Base-by-base conservation (phyloP, 2,113 vertebrate species). In the Crypturellus undulatus region DNA sequence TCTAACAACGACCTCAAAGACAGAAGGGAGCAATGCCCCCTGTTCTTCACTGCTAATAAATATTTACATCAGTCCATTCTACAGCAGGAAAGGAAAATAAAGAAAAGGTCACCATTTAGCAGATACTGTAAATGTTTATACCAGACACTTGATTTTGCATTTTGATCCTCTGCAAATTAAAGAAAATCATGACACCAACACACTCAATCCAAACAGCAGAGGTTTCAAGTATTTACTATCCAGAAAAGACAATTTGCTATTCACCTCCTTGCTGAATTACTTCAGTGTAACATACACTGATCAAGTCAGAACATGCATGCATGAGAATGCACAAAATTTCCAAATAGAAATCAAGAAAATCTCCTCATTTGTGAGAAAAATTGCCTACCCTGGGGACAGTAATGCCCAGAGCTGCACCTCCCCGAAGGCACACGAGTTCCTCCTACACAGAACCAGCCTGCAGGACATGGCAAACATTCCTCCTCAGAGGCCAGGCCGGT, bases 331-430 rank as follows among this genome's bases (percentile, higher is more conserved):
- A 34, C 4, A 67, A 25, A 28, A 9, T 38, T 64, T 18, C 54
- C 2, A 0, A 19, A 56, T 22, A 40, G 30, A n/a, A 79, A 65
- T 45, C 2, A 87, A 9, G 0, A 2, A 7, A 24, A 60, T 0
- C 15, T 11, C 34, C 10, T 3, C 2, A 2, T 2, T 4, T n/a
- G 70, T 36, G 2, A 0, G 1, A 14, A 25, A 6, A 73, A 18
- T 13, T 14, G n/a, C 92, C 86, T 80, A 98, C 99, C 98, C 97
- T 95, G 97, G 51, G 98, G 98, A 92, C 98, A 99, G 95, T 98
- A 99, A 92, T 99, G 98, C 43, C 99, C 98, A 3, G 98, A 98
- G 78, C 93, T 98, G 97, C 99, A 99, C 34, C 94, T 97, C 36
- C 98, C 99, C 0, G 98, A 98, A 5, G 98, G 98, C 13, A 20